Conservation (phyloP, 1,140 invertebrate species). For the Leucophenga varia region DNA sequence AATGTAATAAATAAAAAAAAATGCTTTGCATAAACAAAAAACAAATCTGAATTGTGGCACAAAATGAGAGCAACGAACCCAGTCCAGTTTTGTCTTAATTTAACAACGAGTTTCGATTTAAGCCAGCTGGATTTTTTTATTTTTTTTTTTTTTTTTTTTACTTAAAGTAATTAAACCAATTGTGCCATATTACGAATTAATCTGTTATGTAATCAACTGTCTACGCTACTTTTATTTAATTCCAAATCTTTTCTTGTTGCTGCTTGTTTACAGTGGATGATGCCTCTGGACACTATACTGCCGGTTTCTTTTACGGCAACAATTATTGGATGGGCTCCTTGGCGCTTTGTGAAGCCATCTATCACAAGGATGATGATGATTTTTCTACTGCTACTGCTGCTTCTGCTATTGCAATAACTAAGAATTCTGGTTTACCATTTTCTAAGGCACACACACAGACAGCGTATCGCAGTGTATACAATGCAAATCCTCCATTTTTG, state of each 20-base stretch:
- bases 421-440: slow-evolving; percentile 36
- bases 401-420: slow-evolving; percentile 9
- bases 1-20: too few relatives aligned
- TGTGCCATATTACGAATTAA: too few relatives aligned
- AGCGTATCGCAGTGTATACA: slow-evolving; percentile 38
- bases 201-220: too few relatives aligned
- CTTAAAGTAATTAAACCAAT: too few relatives aligned
- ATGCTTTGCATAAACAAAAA: too few relatives aligned
- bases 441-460: slow-evolving; percentile 45
- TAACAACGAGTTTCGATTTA: slow-evolving; percentile 2
- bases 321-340: slow-evolving; percentile 78
- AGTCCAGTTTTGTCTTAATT: slow-evolving; percentile 13
- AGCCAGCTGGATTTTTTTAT: background rate
- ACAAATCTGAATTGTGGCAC: too few relatives aligned
- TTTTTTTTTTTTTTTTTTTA: too few relatives aligned
- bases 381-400: slow-evolving; percentile 3
- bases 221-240: background rate
- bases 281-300: slow-evolving; percentile 75
- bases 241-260: background rate
- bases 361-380: slow-evolving; percentile 51
- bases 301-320: slow-evolving; percentile 82
- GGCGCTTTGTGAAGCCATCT: slow-evolving; percentile 71
- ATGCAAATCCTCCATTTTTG: slow-evolving; percentile 59
- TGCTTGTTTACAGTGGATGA: slow-evolving; percentile 68
- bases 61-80: too few relatives aligned